Base-by-base conservation (phyloP, 2,888 invertebrate species). In the Hirtodrosophila confusa region DNA sequence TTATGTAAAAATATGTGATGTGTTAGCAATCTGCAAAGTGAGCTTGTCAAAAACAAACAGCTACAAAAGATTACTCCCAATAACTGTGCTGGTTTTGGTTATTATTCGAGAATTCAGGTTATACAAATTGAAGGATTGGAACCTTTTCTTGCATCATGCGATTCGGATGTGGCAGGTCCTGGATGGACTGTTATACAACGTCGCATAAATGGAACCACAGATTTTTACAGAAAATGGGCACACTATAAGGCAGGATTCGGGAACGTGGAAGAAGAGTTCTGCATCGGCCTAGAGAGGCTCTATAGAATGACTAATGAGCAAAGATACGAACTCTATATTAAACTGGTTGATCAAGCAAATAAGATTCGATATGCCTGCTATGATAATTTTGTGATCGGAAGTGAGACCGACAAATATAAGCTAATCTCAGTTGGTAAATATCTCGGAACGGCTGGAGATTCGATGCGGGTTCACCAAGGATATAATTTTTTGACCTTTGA, bases 101-200 rank as follows among this genome's bases (percentile, higher is more conserved):
- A 17, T 9, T 17, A 9, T 17, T 31, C 17, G 3, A 31, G 45
- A 17, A 0, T 9, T 9, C 9, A 3, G 2, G 2, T 9, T n/a
- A 7, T 31, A 1, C 7, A 45, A 45, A 3, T 10, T 12, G 4
- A 17, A 9, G 35, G 8, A 10, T 8, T 24, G 23, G n/a, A 36
- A 0, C 35, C 47, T 3, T 47, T 35, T 35, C 1, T 8, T 0
- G 47, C 17, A 10, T 4, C 24, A 17, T 35, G 45, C 10, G 33
- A 37, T 3, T 24, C 35, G 8, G 4, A 23, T 0, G 10, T 9
- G 8, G 23, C 24, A 3, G 36, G 49, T 9, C 4, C 27, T 4
- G 49, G 37, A 1, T 62, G 61, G 64, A 64, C 53, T 7, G 33
- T 64, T 8, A 43, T 64, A 12, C 60, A 60, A n/a, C 33, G 53